These are phyloP conservation scores for Melanotaenia trifasciata DNA, from an alignment of 2,797 vertebrate species.

Conservation along the genomic window DNA sequence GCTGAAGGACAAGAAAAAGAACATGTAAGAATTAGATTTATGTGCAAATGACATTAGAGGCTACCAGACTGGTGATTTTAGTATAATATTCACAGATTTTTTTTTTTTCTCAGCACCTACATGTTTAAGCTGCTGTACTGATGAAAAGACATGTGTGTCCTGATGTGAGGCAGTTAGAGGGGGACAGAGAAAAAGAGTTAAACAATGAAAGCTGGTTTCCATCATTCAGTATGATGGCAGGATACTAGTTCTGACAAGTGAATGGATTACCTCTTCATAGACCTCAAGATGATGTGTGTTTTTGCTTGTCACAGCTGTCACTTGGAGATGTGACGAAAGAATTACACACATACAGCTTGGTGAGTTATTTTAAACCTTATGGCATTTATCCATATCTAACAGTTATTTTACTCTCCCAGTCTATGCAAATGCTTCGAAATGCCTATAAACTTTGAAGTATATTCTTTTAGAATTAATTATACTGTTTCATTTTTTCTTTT, in stretches of 20 bases:
- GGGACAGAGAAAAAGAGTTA: conserved; percentile 12
- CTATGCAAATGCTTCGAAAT: neutral
- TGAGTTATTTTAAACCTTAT: conserved; percentile 29
- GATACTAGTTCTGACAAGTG: conserved; percentile 33
- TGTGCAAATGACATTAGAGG: conserved; percentile 1
- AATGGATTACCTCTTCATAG: conserved; percentile 64
- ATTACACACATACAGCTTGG: conserved; percentile 34
- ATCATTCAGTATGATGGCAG: conserved; percentile 44
- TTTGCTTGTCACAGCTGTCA: conserved; percentile 39
- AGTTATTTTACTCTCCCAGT: neutral
- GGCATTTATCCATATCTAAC: conserved; percentile 23
- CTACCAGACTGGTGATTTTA: neutral
- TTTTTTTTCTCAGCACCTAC: conserved; percentile 30
- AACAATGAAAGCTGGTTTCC: conserved; percentile 54
- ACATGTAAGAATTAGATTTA: conserved; percentile 15
- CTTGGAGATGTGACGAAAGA: conserved; percentile 40
- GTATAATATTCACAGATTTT: conserved; percentile 12
- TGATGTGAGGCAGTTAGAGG: neutral
- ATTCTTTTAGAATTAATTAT: conserved; percentile 19
- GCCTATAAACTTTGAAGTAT: neutral
- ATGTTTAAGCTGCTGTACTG: conserved; percentile 40
- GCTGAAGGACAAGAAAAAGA: neutral
- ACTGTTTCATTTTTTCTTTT: conserved; percentile 5
- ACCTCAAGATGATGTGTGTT: conserved; percentile 24
- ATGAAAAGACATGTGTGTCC: conserved; percentile 14